These are phyloP conservation scores for Garrulus glandarius DNA, from an alignment of 2,797 vertebrate species.

Conservation along the genomic window DNA sequence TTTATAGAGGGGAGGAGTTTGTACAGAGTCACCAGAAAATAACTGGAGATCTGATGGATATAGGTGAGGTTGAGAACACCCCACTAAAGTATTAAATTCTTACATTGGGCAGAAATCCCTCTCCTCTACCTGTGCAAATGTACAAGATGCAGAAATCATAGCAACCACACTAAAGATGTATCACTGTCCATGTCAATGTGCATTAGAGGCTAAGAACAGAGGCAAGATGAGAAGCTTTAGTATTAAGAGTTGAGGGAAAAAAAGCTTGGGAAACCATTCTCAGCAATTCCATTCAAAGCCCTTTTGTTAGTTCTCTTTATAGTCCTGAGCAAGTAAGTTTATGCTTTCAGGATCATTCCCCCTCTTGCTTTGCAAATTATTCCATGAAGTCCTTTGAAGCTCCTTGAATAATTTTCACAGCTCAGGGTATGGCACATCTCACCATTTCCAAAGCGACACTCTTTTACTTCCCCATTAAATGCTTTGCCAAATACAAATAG, in stretches of 20 bases:
- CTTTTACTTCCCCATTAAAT: not conserved
- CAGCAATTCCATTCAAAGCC: not conserved
- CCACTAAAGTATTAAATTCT: not conserved
- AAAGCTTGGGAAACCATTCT: not conserved
- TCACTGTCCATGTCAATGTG: not conserved
- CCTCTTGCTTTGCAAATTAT: not conserved
- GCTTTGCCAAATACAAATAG: not conserved
- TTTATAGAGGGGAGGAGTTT: not conserved
- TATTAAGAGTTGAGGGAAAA: not conserved
- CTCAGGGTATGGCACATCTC: not conserved
- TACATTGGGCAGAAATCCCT: not conserved
- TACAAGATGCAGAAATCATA: not conserved
- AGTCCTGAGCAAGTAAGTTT: not conserved
- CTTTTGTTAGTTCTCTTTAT: not conserved
- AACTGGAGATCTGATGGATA: not conserved
- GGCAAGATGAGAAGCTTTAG: not conserved
- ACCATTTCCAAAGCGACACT: not conserved
- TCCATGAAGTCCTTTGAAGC: conserved; percentile 15
- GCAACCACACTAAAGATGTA: not conserved
- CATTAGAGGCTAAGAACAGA: not conserved
- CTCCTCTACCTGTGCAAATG: not conserved
- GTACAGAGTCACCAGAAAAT: not conserved
- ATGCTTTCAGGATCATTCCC: not conserved
- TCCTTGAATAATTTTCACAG: conserved; percentile 20
- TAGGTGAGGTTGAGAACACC: not conserved